A percentile compares a stretch with the other conserved stretches of the same genome.
These are phyloP conservation scores for Catharus fuscescens DNA, from an alignment of 2,113 vertebrate genomes.

Conservation along the genomic window DNA sequence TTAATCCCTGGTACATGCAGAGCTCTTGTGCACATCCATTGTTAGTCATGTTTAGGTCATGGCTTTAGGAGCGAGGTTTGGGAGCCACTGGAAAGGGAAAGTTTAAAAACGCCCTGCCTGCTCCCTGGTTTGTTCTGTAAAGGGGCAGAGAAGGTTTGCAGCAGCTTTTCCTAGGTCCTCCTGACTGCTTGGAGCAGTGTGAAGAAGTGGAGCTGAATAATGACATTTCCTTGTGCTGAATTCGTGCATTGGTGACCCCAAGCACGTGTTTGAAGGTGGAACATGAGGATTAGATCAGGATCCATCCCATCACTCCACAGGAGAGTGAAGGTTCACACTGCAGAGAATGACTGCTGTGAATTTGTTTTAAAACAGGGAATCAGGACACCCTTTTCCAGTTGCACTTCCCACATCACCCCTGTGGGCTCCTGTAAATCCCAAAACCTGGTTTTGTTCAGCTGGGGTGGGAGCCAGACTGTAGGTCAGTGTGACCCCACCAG, in stretches of 20 bases:
- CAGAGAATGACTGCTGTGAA: neutral
- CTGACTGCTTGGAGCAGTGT: neutral
- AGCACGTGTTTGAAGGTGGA: accelerated
- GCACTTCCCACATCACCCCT: accelerated
- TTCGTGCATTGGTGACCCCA: neutral
- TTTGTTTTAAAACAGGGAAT: neutral
- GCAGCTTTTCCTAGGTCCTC: neutral
- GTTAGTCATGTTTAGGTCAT: accelerated
- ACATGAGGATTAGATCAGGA: neutral
- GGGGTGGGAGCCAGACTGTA: neutral
- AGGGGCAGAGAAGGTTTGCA: too few relatives aligned
- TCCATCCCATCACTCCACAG: too few relatives aligned
- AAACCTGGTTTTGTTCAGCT: neutral
- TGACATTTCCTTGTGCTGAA: neutral
- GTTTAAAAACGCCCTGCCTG: neutral
- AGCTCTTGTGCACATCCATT: neutral
- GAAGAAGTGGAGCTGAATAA: neutral
- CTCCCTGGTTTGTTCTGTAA: neutral
- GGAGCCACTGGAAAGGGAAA: neutral
- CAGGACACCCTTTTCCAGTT: accelerated
- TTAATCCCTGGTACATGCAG: neutral
- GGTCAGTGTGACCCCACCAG: too few relatives aligned
- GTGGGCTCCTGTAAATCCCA: neutral
- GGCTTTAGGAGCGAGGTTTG: neutral
- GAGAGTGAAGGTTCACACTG: neutral